phyloP scores from a whole-genome alignment of 92 coral and sea anemone species.

The Isaurus tuberculatus region DNA sequence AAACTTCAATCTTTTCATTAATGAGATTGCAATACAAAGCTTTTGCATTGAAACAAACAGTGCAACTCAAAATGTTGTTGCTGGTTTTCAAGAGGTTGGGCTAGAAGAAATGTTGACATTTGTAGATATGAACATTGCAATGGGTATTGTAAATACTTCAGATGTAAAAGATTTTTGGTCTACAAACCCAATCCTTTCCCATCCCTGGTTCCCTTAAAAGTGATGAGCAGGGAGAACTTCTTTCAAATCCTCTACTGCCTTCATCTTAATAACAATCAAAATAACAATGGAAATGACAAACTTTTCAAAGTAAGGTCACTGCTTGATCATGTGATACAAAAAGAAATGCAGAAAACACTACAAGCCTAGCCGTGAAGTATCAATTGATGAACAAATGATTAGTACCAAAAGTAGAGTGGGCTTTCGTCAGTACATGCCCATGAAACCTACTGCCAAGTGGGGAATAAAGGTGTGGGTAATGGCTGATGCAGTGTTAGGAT shows the following conservation, averaged over 20 bases:
- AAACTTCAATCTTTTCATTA: slow-evolving; percentile 37
- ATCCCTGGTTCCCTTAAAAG: too few relatives aligned
- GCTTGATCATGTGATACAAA: slow-evolving; percentile 41
- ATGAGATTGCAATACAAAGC: background rate
- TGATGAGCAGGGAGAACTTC: background rate
- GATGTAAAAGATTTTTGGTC: slow-evolving; percentile 35
- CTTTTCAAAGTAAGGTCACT: background rate
- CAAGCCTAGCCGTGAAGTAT: slow-evolving; percentile 53
- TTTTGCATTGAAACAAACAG: slow-evolving; percentile 54
- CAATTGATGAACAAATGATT: slow-evolving; percentile 62
- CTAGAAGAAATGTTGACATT: slow-evolving; percentile 28
- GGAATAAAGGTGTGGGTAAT: too few relatives aligned
- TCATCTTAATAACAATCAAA: slow-evolving; percentile 13
- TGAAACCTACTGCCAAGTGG: too few relatives aligned
- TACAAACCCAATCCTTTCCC: too few relatives aligned
- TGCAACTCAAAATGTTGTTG: slow-evolving; percentile 40
- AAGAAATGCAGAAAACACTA: slow-evolving; percentile 16
- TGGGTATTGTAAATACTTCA: slow-evolving; percentile 41
- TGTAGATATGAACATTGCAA: slow-evolving; percentile 28
- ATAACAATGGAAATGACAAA: background rate
- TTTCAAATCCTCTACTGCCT: background rate
- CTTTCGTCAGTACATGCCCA: too few relatives aligned
- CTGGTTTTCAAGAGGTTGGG: slow-evolving; percentile 35
- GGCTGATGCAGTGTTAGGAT: too few relatives aligned
- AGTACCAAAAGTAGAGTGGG: slow-evolving; percentile 44